A percentile compares a stretch with the other conserved stretches of the same genome.
Conservation (phyloP, 1,140 invertebrate genomes). For the Anadara kagoshimensis region DNA sequence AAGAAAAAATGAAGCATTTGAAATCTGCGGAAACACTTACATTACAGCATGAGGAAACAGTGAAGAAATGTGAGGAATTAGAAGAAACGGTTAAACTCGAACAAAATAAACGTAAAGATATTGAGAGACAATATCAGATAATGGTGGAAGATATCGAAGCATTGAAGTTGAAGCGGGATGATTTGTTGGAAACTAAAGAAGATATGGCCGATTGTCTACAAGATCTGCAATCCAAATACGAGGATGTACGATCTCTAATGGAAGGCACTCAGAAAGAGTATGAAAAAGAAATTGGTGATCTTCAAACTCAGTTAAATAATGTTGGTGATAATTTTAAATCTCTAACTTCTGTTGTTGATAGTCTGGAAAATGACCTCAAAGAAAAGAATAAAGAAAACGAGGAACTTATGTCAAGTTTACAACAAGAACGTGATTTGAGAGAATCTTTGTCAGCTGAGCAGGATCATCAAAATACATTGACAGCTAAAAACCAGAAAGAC, state of each 20-base stretch:
- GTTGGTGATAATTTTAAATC: conserved; percentile 6
- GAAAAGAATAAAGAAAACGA: conserved; percentile 27
- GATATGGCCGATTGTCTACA: conserved; percentile 12
- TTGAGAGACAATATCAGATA: too few species aligned
- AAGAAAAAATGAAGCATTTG: too few species aligned
- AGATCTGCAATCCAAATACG: conserved; percentile 30
- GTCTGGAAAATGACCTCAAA: conserved; percentile 32
- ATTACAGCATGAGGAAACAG: too few species aligned
- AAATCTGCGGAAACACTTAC: too few species aligned
- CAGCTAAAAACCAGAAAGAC: conserved; percentile 27
- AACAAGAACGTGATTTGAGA: conserved; percentile 8
- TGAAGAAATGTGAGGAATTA: too few species aligned
- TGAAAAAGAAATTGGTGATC: conserved; percentile 32
- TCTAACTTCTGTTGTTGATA: background rate
- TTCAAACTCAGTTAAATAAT: conserved; percentile 34
- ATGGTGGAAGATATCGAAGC: background rate
- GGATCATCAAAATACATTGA: conserved; percentile 10
- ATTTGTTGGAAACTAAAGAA: conserved; percentile 6
- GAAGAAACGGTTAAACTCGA: too few species aligned
- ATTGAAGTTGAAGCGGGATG: conserved; percentile 16
- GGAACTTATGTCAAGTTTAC: conserved; percentile 7
- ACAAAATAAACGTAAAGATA: too few species aligned
- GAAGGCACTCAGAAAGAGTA: conserved; percentile 34
- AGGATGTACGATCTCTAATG: conserved; percentile 35
- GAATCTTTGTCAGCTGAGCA: background rate